Evolutionary conservation across 1,140 invertebrate genomes (phyloP).

Genomic region (Cotesia typhae): DNA sequence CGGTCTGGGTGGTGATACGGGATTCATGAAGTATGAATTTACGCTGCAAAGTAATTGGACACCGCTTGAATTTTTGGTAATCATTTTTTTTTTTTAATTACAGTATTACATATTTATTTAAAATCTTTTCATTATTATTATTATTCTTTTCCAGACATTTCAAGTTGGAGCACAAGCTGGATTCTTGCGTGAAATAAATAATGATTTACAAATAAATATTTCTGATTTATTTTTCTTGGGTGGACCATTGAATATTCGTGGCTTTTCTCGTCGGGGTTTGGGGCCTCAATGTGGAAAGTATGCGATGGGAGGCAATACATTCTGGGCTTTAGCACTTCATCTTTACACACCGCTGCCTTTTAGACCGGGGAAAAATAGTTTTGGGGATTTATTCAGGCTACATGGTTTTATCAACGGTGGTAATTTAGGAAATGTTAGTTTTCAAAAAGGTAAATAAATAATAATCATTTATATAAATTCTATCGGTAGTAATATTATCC

Average conservation of each 20-base stretch:
- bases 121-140: constrained; percentile 10
- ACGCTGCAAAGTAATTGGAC: constrained; percentile 80
- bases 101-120: not conserved
- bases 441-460: constrained; percentile 32
- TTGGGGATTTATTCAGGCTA: constrained; percentile 82
- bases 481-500: not conserved
- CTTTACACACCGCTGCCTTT: constrained; percentile 88
- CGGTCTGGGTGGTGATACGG: constrained; percentile 86
- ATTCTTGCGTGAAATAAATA: constrained; percentile 72
- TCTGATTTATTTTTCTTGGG: constrained; percentile 88
- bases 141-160: constrained; percentile 70
- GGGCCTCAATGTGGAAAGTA: constrained; percentile 81
- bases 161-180: constrained; percentile 79
- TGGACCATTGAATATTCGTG: constrained; percentile 83
- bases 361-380: constrained; percentile 74
- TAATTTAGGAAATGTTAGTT: constrained; percentile 71
- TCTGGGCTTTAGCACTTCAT: constrained; percentile 84
- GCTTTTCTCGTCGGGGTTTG: constrained; percentile 83
- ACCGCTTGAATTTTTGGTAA: constrained; percentile 74
- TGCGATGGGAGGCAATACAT: constrained; percentile 75
- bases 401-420: constrained; percentile 88
- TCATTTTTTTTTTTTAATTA: constrained; percentile 45
- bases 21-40: constrained; percentile 85
- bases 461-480: constrained; percentile 50
- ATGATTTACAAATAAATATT: constrained; percentile 72